phyloP scores from a whole-genome alignment of 1,140 invertebrate genomes.

The Caenorhabditis briggsae region DNA sequence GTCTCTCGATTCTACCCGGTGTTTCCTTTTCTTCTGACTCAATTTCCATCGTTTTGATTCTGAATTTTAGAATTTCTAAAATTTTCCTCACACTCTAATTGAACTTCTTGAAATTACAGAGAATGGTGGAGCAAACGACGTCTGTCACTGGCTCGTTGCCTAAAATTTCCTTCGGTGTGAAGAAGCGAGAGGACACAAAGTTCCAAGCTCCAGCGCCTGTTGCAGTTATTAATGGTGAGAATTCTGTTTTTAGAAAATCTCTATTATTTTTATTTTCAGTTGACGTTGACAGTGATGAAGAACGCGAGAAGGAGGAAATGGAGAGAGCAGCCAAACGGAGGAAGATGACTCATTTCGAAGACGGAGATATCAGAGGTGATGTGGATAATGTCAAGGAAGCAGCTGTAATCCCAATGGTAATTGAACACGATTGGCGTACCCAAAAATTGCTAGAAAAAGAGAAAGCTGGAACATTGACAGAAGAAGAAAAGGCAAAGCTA shows the following conservation, averaged over 20 bases:
- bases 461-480: constrained; percentile 59
- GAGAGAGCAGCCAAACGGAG: constrained; percentile 52
- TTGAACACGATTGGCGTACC: constrained; percentile 62
- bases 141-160: background rate
- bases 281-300: constrained; percentile 51
- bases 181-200: constrained; percentile 22
- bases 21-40: background rate
- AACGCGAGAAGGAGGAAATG: constrained; percentile 57
- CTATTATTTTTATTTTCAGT: constrained; percentile 19
- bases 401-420: constrained; percentile 51
- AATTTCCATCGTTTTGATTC: too few species aligned
- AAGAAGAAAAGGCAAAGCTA: constrained; percentile 55
- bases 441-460: constrained; percentile 58
- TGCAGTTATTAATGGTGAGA: constrained; percentile 14
- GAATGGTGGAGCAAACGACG: background rate
- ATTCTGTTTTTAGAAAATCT: background rate
- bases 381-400: constrained; percentile 36
- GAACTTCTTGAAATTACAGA: too few species aligned
- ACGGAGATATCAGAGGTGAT: constrained; percentile 56
- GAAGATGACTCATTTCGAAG: constrained; percentile 57
- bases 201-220: background rate
- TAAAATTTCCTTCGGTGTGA: constrained; percentile 51
- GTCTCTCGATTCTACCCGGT: background rate
- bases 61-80: too few species aligned
- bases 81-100: too few species aligned